Evolutionary conservation across 2,113 vertebrate genomes (phyloP), one percentile per base, ranked within the genome.

Genomic region (Irena cyanogastra): DNA sequence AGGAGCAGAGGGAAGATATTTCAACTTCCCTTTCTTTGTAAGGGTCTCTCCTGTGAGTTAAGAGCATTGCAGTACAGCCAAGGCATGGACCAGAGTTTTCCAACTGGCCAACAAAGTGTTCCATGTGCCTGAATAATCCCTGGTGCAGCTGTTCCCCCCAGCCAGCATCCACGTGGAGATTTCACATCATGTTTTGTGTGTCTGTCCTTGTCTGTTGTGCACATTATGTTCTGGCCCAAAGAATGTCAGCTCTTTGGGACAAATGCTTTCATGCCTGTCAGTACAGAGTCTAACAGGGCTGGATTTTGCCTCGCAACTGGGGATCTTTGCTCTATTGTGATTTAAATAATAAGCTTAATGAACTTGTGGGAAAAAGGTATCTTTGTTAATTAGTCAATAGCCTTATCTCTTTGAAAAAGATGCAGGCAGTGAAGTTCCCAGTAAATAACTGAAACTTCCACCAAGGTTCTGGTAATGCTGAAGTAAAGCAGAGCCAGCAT

Each of bases 61-160:
- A 14, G 31, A 69, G 26, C 37, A 4, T 79, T 68, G 21, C 37
- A 53, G 41, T 4, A 6, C 14, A 79, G 53, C 64, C 70, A 83
- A 39, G 39, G 33, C 0, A 0, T 35, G 57, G 81, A 27, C 16
- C 82, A 80, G 65, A 19, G 68, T 83, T 89, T 89, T 52, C 45
- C 49, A 65, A 83, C 7, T 33, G 79, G 15, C 56, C 76, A 20
- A 20, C 24, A 11, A 9, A 69, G 15, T 33, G 56, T 26, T 87
- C 26, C 24, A 22, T 45, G 59, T 54, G 86, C 42, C 24, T 49
- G 57, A 74, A 91, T 53, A 89, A 93, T 85, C 60, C 70, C 22
- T 17, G 78, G 68, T 81, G 94, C 96, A 96, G 96, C 96, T 96
- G 94, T 66, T 96, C 80, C 91, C 86, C 3, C 14, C 89, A 94